Conservation (phyloP, 2,888 invertebrate genomes). For the Synanthedon vespiformis region DNA sequence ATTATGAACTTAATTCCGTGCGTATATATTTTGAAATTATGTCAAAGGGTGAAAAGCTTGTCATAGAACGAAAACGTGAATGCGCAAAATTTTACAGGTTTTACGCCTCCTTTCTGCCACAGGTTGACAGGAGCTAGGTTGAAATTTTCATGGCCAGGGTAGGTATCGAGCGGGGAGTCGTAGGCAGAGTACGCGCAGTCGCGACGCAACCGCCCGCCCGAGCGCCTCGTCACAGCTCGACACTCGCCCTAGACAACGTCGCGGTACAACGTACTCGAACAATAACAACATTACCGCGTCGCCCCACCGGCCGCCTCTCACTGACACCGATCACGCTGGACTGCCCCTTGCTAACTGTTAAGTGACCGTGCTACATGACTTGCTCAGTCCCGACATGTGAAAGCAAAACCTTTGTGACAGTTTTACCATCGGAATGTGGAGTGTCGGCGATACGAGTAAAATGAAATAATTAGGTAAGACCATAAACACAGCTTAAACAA, state of each 20-base stretch:
- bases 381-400: constrained; percentile 33
- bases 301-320: constrained; percentile 9
- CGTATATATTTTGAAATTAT: too few species aligned
- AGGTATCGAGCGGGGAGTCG: constrained; percentile 48
- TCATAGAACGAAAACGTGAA: neutral
- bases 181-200: constrained; percentile 46
- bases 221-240: constrained; percentile 21
- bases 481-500: neutral
- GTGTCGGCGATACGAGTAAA: constrained; percentile 36
- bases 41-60: too few species aligned
- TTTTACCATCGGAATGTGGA: constrained; percentile 41
- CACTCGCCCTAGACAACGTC: constrained; percentile 29
- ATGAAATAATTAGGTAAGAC: constrained; percentile 65
- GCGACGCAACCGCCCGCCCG: constrained; percentile 38
- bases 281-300: constrained; percentile 8
- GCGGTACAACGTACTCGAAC: constrained; percentile 16
- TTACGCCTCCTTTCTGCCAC: constrained; percentile 51
- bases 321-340: constrained; percentile 17
- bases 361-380: constrained; percentile 36
- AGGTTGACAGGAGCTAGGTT: constrained; percentile 60
- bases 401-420: constrained; percentile 31
- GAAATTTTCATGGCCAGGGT: constrained; percentile 68
- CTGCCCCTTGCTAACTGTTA: constrained; percentile 28
- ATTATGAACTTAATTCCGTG: too few species aligned
- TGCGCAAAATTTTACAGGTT: neutral